phyloP scores from a whole-genome alignment of 2,888 invertebrate species.

The Netelia fuscicornis region DNA sequence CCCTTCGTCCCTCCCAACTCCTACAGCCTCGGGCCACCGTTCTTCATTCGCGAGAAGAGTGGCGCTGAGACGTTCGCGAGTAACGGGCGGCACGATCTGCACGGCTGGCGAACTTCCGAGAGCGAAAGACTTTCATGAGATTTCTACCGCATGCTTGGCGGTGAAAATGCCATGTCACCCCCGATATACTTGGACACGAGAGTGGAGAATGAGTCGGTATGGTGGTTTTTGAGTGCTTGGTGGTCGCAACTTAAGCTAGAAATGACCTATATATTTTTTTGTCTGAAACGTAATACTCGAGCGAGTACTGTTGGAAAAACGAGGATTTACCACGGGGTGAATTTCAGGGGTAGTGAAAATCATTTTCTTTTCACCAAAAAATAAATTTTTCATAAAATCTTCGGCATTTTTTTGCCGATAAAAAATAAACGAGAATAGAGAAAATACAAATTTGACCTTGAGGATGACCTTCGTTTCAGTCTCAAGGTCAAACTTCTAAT shows the following conservation, averaged over 20 bases:
- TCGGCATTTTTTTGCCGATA: too few relatives aligned
- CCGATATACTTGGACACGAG: constrained; percentile 54
- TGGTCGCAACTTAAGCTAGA: constrained; percentile 29
- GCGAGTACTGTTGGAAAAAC: too few relatives aligned
- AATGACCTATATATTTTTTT: neutral
- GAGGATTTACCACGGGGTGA: too few relatives aligned
- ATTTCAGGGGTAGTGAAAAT: too few relatives aligned
- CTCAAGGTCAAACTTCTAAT: too few relatives aligned
- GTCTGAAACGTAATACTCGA: neutral
- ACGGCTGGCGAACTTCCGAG: constrained; percentile 66
- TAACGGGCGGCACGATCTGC: constrained; percentile 58
- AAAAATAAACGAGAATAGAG: too few relatives aligned
- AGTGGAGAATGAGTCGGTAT: constrained; percentile 19
- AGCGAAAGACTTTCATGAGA: constrained; percentile 65
- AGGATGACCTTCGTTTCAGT: too few relatives aligned
- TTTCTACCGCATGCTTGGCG: constrained; percentile 60
- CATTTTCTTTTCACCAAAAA: too few relatives aligned
- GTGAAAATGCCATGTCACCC: constrained; percentile 62
- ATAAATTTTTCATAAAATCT: too few relatives aligned
- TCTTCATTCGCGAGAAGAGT: neutral
- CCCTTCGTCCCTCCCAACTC: neutral
- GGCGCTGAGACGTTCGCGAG: constrained; percentile 23
- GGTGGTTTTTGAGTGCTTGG: constrained; percentile 41
- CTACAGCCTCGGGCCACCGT: neutral
- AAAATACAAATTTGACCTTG: too few relatives aligned